These are phyloP conservation scores for Galaxias olidus DNA, from an alignment of 2,797 vertebrate genomes.

Conservation along the genomic window DNA sequence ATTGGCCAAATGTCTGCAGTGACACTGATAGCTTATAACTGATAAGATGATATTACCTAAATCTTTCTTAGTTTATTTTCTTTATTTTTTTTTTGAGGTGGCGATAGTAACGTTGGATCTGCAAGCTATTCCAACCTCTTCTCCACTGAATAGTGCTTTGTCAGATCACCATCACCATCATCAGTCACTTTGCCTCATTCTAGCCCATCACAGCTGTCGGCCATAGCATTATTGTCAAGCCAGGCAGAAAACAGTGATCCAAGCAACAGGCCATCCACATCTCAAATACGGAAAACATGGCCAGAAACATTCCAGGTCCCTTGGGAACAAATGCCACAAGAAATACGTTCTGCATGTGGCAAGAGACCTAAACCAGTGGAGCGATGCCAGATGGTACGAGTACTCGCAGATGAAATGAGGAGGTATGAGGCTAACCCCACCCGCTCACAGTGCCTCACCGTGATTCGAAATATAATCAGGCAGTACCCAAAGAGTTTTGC, in stretches of 20 bases:
- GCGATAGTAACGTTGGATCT: conserved; percentile 4
- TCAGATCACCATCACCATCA: conserved; percentile 2
- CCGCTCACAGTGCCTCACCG: conserved; percentile 5
- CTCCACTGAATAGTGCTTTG: conserved; percentile 9
- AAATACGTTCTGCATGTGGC: conserved; percentile 21
- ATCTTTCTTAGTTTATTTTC: no score
- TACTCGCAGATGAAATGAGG: conserved; percentile 18
- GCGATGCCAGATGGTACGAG: conserved; percentile 5
- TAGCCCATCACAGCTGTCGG: conserved; percentile 8
- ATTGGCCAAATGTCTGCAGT: no score
- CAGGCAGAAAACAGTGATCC: neutral
- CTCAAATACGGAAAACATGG: conserved; percentile 25
- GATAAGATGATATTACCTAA: no score
- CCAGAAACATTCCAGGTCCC: conserved; percentile 39
- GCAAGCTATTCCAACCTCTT: neutral
- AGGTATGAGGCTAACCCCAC: conserved; percentile 26
- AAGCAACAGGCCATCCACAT: conserved; percentile 1
- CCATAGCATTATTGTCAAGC: conserved; percentile 2
- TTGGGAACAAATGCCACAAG: conserved; percentile 29
- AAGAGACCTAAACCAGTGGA: conserved; percentile 26
- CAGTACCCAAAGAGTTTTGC: conserved; percentile 27
- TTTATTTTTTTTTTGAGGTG: conserved; percentile 2
- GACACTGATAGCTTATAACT: no score
- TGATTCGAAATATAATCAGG: conserved; percentile 20
- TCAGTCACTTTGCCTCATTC: neutral